Conservation (phyloP, 30 jellyfish, hydroid and myxozoan genomes). For the Rhopilema esculentum region DNA sequence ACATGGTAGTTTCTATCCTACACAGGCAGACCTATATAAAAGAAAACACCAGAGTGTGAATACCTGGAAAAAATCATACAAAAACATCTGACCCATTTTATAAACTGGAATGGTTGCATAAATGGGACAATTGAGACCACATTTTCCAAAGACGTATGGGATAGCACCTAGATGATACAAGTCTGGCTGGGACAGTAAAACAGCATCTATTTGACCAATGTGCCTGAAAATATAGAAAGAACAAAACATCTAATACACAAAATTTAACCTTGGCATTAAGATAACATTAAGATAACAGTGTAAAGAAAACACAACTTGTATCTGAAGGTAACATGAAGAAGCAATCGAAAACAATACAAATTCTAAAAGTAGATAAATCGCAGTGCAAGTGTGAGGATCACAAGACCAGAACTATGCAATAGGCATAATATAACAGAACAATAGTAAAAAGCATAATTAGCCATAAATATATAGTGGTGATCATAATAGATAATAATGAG, state of each 20-base stretch:
- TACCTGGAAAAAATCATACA: constrained; percentile 97
- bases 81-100: constrained; percentile 98
- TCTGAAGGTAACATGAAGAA: no score
- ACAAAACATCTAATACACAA: no score
- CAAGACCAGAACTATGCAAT: no score
- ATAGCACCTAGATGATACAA: constrained; percentile 97
- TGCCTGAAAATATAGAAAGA: constrained; percentile 56
- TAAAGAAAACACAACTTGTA: no score
- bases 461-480: not conserved
- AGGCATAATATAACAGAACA: no score
- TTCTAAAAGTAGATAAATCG: no score
- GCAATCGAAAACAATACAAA: no score
- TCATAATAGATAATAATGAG: no score
- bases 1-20: not conserved
- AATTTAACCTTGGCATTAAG: no score
- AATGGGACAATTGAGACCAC: constrained; percentile 87
- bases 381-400: no score
- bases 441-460: not conserved
- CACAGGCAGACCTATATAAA: not conserved
- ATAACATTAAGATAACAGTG: not conserved
- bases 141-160: constrained; percentile 95
- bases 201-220: constrained; percentile 92
- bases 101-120: constrained; percentile 98
- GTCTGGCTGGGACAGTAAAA: constrained; percentile 94
- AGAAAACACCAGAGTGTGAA: no score